phyloP scores from a whole-genome alignment of 2,113 vertebrate species.

The Paedocypris sp. region DNA sequence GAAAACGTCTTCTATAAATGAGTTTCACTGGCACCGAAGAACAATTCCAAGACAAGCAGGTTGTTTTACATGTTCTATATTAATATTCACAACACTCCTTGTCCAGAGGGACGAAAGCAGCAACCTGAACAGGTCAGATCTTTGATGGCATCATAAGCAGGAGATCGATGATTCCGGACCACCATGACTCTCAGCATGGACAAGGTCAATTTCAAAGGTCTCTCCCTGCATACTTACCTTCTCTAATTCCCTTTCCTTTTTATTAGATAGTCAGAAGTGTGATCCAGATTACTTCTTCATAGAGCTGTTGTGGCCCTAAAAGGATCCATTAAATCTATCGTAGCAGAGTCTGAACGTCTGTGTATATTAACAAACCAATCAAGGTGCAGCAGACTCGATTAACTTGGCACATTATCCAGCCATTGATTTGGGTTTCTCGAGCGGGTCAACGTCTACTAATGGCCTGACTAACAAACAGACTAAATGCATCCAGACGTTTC shows the following conservation, averaged over 20 bases:
- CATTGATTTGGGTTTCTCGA: constrained; percentile 7
- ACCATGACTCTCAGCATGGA: background rate
- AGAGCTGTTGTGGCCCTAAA: background rate
- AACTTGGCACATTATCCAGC: constrained; percentile 18
- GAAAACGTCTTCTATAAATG: no score
- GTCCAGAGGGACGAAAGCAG: no score
- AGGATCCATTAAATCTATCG: background rate
- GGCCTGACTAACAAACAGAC: background rate
- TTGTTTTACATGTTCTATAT: no score
- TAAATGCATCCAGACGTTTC: background rate
- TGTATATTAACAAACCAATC: constrained; percentile 11
- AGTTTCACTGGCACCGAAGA: no score
- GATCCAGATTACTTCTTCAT: background rate
- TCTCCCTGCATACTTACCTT: background rate
- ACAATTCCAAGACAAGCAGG: no score
- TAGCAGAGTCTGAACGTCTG: background rate
- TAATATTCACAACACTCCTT: no score
- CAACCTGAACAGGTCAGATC: background rate
- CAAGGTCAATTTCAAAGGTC: background rate
- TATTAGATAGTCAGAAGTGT: background rate
- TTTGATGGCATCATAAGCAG: no score
- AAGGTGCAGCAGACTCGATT: constrained; percentile 10
- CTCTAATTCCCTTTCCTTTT: background rate
- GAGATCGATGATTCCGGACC: no score
- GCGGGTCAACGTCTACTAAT: constrained; percentile 1